Percentiles rank a stretch among this genome's conserved stretches.
Conservation (phyloP, 2,113 vertebrate species). For the Leptocoma aspasia region DNA sequence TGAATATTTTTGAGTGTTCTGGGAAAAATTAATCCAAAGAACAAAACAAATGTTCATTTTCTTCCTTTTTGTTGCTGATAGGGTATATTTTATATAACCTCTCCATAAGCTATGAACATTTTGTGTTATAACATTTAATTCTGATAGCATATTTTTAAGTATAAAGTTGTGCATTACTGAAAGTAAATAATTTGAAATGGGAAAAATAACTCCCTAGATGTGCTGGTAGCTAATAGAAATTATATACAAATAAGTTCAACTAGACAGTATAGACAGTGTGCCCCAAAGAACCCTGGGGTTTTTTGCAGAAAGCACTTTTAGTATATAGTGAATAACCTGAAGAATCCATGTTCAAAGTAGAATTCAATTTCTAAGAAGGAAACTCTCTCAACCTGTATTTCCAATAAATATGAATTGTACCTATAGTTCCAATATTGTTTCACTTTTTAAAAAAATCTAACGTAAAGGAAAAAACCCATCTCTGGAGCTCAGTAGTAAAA, state of each 20-base stretch:
- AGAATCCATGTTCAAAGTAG: not conserved
- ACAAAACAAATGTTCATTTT: not conserved
- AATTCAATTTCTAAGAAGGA: not conserved
- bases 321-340: not conserved
- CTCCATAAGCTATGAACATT: not conserved
- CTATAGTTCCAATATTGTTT: not conserved
- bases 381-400: not conserved
- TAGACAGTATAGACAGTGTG: not conserved
- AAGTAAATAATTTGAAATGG: not conserved
- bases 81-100: not conserved
- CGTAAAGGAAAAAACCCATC: not conserved
- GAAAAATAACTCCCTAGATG: not conserved
- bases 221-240: not conserved
- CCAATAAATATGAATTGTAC: not conserved
- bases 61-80: not conserved
- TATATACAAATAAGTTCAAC: not conserved
- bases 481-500: not conserved
- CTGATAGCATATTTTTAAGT: not conserved
- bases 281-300: not conserved
- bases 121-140: not conserved
- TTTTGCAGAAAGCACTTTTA: not conserved
- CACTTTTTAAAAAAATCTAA: rapidly evolving
- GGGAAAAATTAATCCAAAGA: not conserved
- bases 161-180: not conserved
- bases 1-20: not conserved